Conservation (phyloP, 2,113 vertebrate genomes). For the Cinclus cinclus region DNA sequence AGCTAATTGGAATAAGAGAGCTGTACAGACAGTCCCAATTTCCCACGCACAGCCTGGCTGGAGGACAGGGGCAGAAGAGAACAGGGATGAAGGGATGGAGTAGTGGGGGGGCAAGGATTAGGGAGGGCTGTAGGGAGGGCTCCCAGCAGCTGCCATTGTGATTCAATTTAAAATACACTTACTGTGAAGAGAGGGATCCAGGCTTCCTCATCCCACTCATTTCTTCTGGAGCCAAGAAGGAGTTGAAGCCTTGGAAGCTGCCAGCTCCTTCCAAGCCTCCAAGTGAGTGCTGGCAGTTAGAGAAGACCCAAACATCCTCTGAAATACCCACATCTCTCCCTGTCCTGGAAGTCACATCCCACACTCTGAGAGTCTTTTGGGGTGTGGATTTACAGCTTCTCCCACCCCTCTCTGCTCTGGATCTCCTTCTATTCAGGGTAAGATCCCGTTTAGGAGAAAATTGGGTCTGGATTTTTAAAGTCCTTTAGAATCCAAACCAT, state of each 20-base stretch:
- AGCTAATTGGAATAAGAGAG: constrained; percentile 37
- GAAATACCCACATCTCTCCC: background rate
- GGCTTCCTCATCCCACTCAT: background rate
- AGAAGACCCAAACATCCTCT: background rate
- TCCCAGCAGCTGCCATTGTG: background rate
- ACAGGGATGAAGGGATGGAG: background rate
- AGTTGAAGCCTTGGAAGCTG: background rate
- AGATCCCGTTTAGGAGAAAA: background rate
- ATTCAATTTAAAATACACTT: background rate
- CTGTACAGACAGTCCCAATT: background rate
- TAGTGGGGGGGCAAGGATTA: rapidly evolving
- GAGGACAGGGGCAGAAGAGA: background rate
- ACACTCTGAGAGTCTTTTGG: background rate
- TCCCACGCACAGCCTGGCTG: background rate
- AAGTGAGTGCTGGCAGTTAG: background rate
- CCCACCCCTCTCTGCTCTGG: background rate
- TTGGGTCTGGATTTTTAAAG: background rate
- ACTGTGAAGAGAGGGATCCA: background rate
- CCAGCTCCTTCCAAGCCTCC: background rate
- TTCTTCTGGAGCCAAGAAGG: background rate
- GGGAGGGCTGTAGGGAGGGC: background rate
- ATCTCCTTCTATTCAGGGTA: background rate
- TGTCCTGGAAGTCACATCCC: background rate
- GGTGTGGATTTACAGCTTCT: background rate
- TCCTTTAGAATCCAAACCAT: background rate